These are phyloP conservation scores for Xestia xanthographa DNA, from an alignment of 2,888 invertebrate genomes.

Conservation along the genomic window DNA sequence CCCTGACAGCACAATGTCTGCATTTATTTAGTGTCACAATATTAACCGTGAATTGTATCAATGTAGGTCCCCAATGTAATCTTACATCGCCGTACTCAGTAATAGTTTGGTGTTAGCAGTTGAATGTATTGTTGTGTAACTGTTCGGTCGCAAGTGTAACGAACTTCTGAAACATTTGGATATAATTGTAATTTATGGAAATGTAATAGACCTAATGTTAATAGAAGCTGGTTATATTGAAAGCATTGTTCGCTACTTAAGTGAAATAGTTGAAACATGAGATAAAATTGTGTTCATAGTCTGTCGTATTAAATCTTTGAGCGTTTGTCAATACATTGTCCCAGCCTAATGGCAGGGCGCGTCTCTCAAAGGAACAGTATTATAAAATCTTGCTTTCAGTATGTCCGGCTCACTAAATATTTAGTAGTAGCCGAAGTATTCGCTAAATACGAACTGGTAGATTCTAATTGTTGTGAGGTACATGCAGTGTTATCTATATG, in stretches of 20 bases:
- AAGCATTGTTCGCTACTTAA: slow-evolving; percentile 35
- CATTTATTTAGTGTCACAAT: slow-evolving; percentile 82
- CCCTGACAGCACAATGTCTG: slow-evolving; percentile 80
- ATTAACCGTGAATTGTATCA: slow-evolving; percentile 51
- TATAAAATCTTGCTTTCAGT: slow-evolving; percentile 49
- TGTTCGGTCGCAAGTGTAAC: slow-evolving; percentile 68
- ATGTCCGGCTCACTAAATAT: slow-evolving; percentile 38
- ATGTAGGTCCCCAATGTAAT: slow-evolving; percentile 37
- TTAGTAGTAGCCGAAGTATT: slow-evolving; percentile 63
- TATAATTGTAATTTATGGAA: slow-evolving; percentile 51
- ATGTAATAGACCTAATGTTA: slow-evolving; percentile 56
- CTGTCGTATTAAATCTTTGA: slow-evolving; percentile 5
- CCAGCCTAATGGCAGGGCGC: slow-evolving; percentile 1
- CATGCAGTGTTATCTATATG: slow-evolving; percentile 74
- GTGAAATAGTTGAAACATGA: slow-evolving; percentile 1
- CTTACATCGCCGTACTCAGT: slow-evolving; percentile 45
- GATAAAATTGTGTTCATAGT: slow-evolving; percentile 16
- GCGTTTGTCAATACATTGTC: neutral
- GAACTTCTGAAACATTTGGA: slow-evolving; percentile 54
- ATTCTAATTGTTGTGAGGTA: slow-evolving; percentile 79
- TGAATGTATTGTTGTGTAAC: slow-evolving; percentile 61
- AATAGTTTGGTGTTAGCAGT: slow-evolving; percentile 66
- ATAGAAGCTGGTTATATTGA: slow-evolving; percentile 43
- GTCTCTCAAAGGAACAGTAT: slow-evolving; percentile 22
- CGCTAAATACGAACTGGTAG: slow-evolving; percentile 72